phyloP scores from a whole-genome alignment of 1,140 invertebrate genomes.

The Drosophila arawakana region DNA sequence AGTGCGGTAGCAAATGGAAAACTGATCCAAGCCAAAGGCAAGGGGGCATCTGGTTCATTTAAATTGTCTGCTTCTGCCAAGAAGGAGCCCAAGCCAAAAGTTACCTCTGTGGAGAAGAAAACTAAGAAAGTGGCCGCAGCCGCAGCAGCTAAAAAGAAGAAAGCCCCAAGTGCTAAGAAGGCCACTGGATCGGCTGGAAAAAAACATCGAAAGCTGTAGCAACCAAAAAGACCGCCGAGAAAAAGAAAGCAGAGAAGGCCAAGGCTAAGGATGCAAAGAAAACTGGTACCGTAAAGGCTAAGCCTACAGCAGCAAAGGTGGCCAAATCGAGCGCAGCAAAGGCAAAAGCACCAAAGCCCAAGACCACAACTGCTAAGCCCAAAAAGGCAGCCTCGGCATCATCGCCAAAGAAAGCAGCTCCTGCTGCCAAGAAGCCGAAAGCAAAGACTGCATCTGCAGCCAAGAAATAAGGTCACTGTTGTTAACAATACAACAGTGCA shows the following conservation, averaged over 20 bases:
- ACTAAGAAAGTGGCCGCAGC: conserved; percentile 24
- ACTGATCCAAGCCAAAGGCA: conserved; percentile 87
- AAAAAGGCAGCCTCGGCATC: neutral
- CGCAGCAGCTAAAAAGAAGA: conserved; percentile 8
- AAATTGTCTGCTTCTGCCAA: conserved; percentile 84
- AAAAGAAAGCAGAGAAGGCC: conserved; percentile 49
- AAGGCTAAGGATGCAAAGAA: conserved; percentile 45
- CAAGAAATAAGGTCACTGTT: conserved; percentile 1
- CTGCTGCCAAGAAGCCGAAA: conserved; percentile 16
- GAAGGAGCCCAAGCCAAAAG: conserved; percentile 58
- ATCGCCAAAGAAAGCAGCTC: conserved; percentile 7
- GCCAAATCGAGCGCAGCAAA: conserved; percentile 32
- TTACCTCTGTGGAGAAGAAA: conserved; percentile 40
- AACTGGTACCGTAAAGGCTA: conserved; percentile 29
- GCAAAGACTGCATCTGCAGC: conserved; percentile 1
- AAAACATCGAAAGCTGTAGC: conserved; percentile 48
- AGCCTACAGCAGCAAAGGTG: conserved; percentile 25
- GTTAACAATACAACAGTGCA: neutral
- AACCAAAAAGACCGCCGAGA: conserved; percentile 49
- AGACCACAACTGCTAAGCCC: conserved; percentile 28
- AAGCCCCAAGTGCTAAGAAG: conserved; percentile 31
- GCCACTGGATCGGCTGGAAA: conserved; percentile 62
- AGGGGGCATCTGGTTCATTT: conserved; percentile 87
- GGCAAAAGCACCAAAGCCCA: conserved; percentile 36
- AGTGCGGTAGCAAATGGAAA: conserved; percentile 85